Base-by-base conservation (phyloP, 1,140 invertebrate genomes). In the Bathynomus jamesi region DNA sequence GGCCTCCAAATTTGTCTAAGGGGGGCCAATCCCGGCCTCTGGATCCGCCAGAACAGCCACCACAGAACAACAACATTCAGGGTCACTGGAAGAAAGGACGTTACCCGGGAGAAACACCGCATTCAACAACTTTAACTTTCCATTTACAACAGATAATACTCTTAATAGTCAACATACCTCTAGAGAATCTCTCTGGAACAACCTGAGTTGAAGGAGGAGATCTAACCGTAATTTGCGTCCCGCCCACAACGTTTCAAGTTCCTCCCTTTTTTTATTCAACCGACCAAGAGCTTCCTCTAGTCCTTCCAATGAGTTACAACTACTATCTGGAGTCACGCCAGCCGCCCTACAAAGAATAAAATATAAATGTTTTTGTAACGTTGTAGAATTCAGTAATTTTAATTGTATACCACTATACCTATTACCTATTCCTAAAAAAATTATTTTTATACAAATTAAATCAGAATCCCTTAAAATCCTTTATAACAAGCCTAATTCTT, bases 141-240 rank as follows among this genome's bases (percentile, higher is more conserved):
- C n/a, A n/a, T n/a, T n/a, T n/a, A n/a, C n/a, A n/a, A n/a, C n/a
- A n/a, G n/a, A 61, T 29, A 71, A 31, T 30, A 67, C 13, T 13
- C 28, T 29, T 28, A 63, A 3, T 27, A 25, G 21, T 60, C 10
- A 7, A 64, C 81, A 83, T 78, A 94, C 91, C 84, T 97, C 94
- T 60, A 96, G 84, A n/a, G 94, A 94, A 83, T 98, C 95, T 70
- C 94, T 86, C 82, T 99, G 95, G 82, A 98, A 98, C 28, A 96
- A 88, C 60, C 95, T 85, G 40, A 97, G 84, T 79, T 96, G 89
- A 60, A 98, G 84, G 76, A 94, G 95, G 21, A 98, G 86, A 81
- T 98, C 95, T 13, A 98, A 85, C 70, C 93, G 88, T 11, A 94
- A 83, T 80, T 95, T 94, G 61, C 92, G 86, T 32, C 90, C 90